phyloP scores from a whole-genome alignment of 2,888 invertebrate genomes.

The Rotaria macrura region DNA sequence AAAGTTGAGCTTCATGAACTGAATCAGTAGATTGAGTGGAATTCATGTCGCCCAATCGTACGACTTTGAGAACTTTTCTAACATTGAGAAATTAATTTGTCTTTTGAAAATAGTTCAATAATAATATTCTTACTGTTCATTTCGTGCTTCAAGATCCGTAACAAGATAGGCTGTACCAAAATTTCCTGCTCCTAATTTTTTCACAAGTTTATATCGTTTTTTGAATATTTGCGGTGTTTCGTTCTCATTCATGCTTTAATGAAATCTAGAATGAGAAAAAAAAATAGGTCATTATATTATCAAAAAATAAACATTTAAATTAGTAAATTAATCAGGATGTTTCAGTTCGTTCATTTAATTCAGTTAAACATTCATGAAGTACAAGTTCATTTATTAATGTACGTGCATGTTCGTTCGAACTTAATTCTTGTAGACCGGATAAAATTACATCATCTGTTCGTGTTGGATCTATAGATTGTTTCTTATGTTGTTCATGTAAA shows the following conservation, averaged over 20 bases:
- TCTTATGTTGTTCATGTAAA: not conserved
- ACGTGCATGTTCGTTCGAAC: not conserved
- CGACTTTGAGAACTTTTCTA: conserved; percentile 50
- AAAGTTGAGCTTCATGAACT: conserved; percentile 46
- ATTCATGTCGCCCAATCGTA: conserved; percentile 47
- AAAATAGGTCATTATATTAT: not conserved
- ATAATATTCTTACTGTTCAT: conserved; percentile 38
- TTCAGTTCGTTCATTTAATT: not conserved
- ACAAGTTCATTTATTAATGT: conserved; percentile 6
- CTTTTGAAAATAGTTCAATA: not conserved
- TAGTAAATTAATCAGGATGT: not conserved
- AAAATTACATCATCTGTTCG: not conserved
- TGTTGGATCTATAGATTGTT: not conserved
- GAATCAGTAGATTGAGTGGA: conserved; percentile 49
- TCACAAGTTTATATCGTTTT: conserved; percentile 45
- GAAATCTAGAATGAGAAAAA: not conserved
- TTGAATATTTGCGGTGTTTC: conserved; percentile 30
- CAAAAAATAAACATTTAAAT: not conserved
- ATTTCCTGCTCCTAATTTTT: conserved; percentile 48
- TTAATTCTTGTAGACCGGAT: not conserved
- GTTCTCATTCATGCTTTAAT: not conserved
- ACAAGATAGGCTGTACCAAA: conserved; percentile 48
- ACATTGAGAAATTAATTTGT: conserved; percentile 27
- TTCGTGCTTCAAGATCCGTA: conserved; percentile 39
- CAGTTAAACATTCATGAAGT: not conserved